Conservation (phyloP, 2,888 invertebrate species). For the Trissolcus brochymenae region DNA sequence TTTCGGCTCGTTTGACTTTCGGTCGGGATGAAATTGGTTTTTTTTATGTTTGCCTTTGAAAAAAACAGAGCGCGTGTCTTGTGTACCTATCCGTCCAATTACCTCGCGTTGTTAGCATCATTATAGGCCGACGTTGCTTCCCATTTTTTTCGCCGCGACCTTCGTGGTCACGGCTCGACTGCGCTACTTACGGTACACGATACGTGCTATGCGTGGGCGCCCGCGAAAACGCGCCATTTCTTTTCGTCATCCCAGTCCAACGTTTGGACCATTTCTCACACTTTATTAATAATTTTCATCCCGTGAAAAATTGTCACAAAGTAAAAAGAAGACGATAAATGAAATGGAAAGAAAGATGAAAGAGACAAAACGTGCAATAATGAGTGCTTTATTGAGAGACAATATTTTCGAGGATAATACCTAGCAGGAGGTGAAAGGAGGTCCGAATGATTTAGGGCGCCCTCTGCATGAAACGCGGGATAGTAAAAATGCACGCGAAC, state of each 20-base stretch:
- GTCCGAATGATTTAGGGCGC: slow-evolving; percentile 26
- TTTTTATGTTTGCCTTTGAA: slow-evolving; percentile 9
- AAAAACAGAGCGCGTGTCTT: slow-evolving; percentile 24
- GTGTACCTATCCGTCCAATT: slow-evolving; percentile 36
- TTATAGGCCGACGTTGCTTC: slow-evolving; percentile 47
- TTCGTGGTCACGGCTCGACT: slow-evolving; percentile 49
- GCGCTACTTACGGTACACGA: slow-evolving; percentile 49
- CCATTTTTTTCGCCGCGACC: slow-evolving; percentile 51
- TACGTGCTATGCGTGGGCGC: slow-evolving; percentile 43
- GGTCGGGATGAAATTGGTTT: too few relatives aligned
- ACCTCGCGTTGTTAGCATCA: slow-evolving; percentile 53
- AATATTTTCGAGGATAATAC: neutral
- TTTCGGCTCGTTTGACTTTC: too few relatives aligned
- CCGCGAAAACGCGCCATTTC: slow-evolving; percentile 36
- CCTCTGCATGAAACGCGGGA: slow-evolving; percentile 16
- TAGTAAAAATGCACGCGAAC: slow-evolving; percentile 26
- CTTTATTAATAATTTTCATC: slow-evolving; percentile 1
- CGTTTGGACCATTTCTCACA: slow-evolving; percentile 11
- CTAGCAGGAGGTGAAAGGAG: slow-evolving; percentile 17
- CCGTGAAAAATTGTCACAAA: neutral
- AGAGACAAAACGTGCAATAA: neutral
- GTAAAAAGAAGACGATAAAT: neutral
- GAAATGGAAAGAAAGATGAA: neutral
- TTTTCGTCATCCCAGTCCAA: slow-evolving; percentile 32
- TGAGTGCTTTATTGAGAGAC: neutral